phyloP scores from a whole-genome alignment of 2,888 invertebrate genomes.

The Cyclophora albipunctata region DNA sequence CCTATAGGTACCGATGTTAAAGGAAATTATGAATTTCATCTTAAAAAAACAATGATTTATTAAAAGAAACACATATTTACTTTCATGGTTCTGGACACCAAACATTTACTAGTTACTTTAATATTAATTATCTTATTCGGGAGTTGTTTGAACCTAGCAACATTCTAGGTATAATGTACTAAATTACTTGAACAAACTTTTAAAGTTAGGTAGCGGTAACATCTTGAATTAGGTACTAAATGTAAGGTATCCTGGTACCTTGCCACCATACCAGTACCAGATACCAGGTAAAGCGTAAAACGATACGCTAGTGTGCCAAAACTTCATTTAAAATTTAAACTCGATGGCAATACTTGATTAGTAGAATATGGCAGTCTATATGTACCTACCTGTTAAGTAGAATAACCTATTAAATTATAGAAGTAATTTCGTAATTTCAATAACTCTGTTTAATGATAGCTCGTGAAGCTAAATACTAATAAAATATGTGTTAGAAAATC shows the following conservation, averaged over 20 bases:
- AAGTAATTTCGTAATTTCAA: conserved; percentile 19
- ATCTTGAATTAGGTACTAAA: too few species aligned
- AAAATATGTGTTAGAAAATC: conserved; percentile 40
- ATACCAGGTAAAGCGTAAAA: neutral
- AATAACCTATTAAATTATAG: conserved; percentile 16
- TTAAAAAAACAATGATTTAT: conserved; percentile 1
- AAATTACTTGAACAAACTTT: too few species aligned
- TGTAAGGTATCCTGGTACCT: too few species aligned
- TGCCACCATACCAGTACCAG: too few species aligned
- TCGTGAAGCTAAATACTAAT: conserved; percentile 33
- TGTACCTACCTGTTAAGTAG: conserved; percentile 17
- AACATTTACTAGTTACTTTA: too few species aligned
- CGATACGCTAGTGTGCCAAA: conserved; percentile 48
- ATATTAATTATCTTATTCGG: too few species aligned
- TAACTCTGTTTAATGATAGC: conserved; percentile 30
- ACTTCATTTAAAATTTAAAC: conserved; percentile 31
- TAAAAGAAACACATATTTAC: neutral
- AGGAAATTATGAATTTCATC: neutral
- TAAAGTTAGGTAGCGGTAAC: too few species aligned
- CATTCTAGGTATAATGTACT: too few species aligned
- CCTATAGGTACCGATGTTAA: conserved; percentile 19
- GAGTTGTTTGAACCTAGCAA: too few species aligned
- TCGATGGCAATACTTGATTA: conserved; percentile 32
- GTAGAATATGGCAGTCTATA: conserved; percentile 20
- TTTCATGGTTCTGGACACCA: too few species aligned